These are phyloP conservation scores for Caranx ignobilis DNA, from an alignment of 2,113 vertebrate species.

Conservation along the genomic window DNA sequence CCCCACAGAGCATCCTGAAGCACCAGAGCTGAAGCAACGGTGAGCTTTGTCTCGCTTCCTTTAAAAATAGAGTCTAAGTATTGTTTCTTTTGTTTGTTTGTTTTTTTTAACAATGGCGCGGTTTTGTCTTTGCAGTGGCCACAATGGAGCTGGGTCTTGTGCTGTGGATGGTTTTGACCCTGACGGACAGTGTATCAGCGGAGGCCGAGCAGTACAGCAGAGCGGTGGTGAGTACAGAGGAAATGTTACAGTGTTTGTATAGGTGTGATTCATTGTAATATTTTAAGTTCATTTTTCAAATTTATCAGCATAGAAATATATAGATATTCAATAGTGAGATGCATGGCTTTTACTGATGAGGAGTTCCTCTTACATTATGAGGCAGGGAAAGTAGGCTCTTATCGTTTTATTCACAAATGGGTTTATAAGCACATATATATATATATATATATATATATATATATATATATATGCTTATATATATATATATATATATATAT, in stretches of 20 bases:
- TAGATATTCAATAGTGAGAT: not conserved
- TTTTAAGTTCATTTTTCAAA: not conserved
- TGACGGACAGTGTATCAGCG: slow-evolving; percentile 46
- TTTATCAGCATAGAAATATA: not conserved
- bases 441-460: too few relatives aligned
- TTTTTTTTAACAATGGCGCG: too few relatives aligned
- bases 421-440: too few relatives aligned
- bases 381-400: too few relatives aligned
- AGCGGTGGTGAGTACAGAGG: slow-evolving; percentile 80
- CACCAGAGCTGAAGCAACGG: slow-evolving; percentile 50
- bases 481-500: too few relatives aligned
- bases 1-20: slow-evolving; percentile 49
- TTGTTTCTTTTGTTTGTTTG: not conserved
- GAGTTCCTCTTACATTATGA: not conserved
- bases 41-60: slow-evolving; percentile 48
- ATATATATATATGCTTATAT: too few relatives aligned
- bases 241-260: not conserved
- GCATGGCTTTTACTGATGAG: not conserved
- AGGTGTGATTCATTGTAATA: not conserved
- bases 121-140: slow-evolving; percentile 20
- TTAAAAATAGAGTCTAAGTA: too few relatives aligned
- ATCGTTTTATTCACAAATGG: too few relatives aligned
- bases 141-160: slow-evolving; percentile 61
- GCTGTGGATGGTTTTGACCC: slow-evolving; percentile 47
- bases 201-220: slow-evolving; percentile 73